Evolutionary conservation across 2,113 vertebrate species (phyloP).

Genomic region (Myotis lucifugus): DNA sequence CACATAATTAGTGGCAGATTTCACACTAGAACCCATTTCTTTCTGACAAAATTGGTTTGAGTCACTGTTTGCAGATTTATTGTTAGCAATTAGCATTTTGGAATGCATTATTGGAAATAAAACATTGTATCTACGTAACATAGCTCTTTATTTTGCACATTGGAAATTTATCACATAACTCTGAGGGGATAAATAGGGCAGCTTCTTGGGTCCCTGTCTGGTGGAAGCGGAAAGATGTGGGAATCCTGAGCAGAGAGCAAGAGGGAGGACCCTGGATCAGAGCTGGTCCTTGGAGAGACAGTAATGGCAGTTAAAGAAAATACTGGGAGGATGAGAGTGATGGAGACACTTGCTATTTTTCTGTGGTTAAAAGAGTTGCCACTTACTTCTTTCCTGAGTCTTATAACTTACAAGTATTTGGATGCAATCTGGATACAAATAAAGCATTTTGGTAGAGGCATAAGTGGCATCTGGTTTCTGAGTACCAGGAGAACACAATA

Average conservation of each 20-base stretch:
- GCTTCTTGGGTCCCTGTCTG: background rate
- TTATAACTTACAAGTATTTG: background rate
- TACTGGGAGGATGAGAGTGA: background rate
- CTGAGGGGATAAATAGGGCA: background rate
- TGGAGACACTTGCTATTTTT: background rate
- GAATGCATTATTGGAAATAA: background rate
- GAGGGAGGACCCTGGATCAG: background rate
- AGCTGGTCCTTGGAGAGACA: background rate
- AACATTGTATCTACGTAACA: background rate
- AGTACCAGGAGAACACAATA: fast-evolving
- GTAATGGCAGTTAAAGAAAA: background rate
- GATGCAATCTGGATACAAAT: background rate
- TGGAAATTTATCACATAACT: background rate
- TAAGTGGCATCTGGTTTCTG: background rate
- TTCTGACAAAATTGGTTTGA: background rate
- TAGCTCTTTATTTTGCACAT: background rate
- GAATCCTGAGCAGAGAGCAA: background rate
- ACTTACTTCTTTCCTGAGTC: background rate
- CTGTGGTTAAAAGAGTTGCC: background rate
- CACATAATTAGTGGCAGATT: background rate
- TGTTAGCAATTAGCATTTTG: background rate
- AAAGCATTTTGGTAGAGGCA: background rate
- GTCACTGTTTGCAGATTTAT: background rate
- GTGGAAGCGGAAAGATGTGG: background rate
- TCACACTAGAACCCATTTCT: background rate